Percentiles rank a stretch among this genome's conserved stretches.
Evolutionary conservation across 2,797 vertebrate species (phyloP).

Genomic region (Hoplostethus atlanticus): DNA sequence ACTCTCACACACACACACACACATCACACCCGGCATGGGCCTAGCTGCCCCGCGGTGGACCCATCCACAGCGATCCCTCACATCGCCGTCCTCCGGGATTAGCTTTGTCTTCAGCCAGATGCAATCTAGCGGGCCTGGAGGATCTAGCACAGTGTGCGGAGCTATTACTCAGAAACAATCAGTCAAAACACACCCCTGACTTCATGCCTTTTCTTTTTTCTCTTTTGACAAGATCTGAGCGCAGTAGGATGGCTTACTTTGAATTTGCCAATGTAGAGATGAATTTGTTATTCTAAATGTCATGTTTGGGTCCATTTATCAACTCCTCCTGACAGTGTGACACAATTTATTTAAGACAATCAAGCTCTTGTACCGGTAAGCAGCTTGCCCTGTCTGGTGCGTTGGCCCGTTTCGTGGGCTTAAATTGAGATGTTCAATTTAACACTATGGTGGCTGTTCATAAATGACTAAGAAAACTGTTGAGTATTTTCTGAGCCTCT

Average conservation of each 20-base stretch:
- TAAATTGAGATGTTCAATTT: constrained; percentile 32
- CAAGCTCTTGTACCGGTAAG: constrained; percentile 40
- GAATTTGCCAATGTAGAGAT: constrained; percentile 48
- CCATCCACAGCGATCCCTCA: constrained; percentile 71
- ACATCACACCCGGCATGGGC: constrained; percentile 76
- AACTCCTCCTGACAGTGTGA: constrained; percentile 49
- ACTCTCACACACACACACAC: constrained; percentile 43
- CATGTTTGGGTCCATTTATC: constrained; percentile 58
- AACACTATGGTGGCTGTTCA: constrained; percentile 25
- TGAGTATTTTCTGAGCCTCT: background rate
- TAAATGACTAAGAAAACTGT: constrained; percentile 29
- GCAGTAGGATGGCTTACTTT: constrained; percentile 49
- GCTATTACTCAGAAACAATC: constrained; percentile 77
- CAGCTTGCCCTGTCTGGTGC: constrained; percentile 34
- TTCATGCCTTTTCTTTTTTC: constrained; percentile 34
- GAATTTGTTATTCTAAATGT: constrained; percentile 64
- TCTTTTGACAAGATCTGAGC: constrained; percentile 54
- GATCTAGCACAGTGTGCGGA: constrained; percentile 69
- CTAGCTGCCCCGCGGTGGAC: constrained; percentile 69
- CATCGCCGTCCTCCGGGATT: constrained; percentile 74
- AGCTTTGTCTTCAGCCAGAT: constrained; percentile 75
- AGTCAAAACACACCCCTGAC: constrained; percentile 62
- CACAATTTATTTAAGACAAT: constrained; percentile 57
- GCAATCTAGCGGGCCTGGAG: constrained; percentile 69
- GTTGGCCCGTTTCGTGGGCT: constrained; percentile 20